These are phyloP conservation scores for Selene dorsalis DNA, from an alignment of 2,797 vertebrate genomes.

Conservation along the genomic window DNA sequence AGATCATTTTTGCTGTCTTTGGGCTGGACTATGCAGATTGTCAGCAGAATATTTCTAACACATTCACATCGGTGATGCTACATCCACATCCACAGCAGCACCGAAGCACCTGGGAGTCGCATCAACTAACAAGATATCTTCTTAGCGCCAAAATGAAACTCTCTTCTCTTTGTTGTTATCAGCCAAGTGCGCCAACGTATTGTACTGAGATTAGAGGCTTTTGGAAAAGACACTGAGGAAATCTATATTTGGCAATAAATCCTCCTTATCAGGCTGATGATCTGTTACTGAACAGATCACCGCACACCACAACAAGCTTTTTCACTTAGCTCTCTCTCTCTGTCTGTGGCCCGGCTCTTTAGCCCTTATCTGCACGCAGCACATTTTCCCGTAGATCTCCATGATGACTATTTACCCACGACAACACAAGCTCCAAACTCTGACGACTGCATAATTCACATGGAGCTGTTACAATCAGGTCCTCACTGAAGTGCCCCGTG, in stretches of 20 bases:
- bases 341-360: constrained; percentile 6
- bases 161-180: constrained; percentile 44
- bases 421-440: not conserved
- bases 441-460: not conserved
- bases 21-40: constrained; percentile 6
- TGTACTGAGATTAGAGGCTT: constrained; percentile 43
- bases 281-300: constrained; percentile 31
- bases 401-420: not conserved
- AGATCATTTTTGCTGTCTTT: constrained; percentile 13
- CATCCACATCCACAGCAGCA: constrained; percentile 7
- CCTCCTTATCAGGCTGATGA: constrained; percentile 35
- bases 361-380: not conserved
- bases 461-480: not conserved
- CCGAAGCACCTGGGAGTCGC: constrained; percentile 36
- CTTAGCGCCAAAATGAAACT: constrained; percentile 39
- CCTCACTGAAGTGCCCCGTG: not conserved
- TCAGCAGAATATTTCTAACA: constrained; percentile 53
- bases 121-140: constrained; percentile 23
- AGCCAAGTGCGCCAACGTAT: constrained; percentile 39
- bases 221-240: constrained; percentile 60
- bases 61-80: not conserved
- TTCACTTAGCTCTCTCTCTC: constrained; percentile 9
- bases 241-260: constrained; percentile 54
- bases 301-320: constrained; percentile 24
- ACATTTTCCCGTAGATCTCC: not conserved